Evolutionary conservation across 2,113 vertebrate species (phyloP), one percentile per base, ranked within the genome.

Genomic region (Chionomys nivalis): DNA sequence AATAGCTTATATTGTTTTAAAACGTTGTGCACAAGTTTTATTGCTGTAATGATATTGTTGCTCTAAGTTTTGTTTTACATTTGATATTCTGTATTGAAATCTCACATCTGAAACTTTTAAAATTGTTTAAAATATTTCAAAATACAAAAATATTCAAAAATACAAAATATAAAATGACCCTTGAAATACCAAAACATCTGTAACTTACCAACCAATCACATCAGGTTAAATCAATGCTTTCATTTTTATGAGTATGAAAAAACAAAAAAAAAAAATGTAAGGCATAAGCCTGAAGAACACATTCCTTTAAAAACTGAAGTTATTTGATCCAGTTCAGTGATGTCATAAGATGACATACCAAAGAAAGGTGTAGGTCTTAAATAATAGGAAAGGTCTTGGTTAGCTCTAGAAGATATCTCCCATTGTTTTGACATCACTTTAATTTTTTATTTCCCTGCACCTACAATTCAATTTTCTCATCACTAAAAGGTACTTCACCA

Each of bases 401-500:
- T 42, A 76, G 72, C 0, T 52, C 13, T 42, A 1, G n/a, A 24
- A 95, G 95, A 55, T 76, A n/a, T n/a, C 78, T 94, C 91, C 47
- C 49, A 70, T 55, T 72, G 44, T 85, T 91, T 75, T 78, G 92
- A 68, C 52, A 78, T 95, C 77, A 90, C 39, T 95, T 85, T 68
- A 78, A 63, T 78, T 90, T 97, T 96, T 87, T 86, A 42, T 97
- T 55, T 63, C 49, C 42, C 11, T 21, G 19, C 0, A 70, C 36
- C 19, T 95, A 28, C 3, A 39, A 44, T 65, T 96, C 31, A 89
- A 49, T 92, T 91, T 92, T 91, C 1, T 68, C 31, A 14, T 95
- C 28, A 58, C 70, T 13, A 49, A 44, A 95, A 92, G 93, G 23
- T 33, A 77, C 81, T 76, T 89, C 36, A 96, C 95, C 79, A 96